Evolutionary conservation across 2,888 invertebrate species (phyloP).

Genomic region (Parthenolecanium corni): DNA sequence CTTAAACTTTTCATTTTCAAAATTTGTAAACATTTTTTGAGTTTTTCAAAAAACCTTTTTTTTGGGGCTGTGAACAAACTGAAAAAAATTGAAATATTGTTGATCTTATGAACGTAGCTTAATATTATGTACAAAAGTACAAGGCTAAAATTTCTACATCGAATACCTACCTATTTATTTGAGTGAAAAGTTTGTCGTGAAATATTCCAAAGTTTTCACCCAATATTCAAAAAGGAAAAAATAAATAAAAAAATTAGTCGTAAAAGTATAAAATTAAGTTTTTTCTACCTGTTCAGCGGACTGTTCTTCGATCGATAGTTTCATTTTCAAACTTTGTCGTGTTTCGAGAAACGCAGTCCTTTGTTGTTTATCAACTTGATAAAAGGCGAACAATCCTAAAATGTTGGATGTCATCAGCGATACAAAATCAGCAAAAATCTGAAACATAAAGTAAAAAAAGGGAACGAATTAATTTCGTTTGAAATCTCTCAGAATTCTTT

Average conservation of each 20-base stretch:
- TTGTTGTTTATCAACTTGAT: slow-evolving; percentile 73
- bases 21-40: no score
- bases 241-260: background rate
- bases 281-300: slow-evolving; percentile 71
- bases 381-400: slow-evolving; percentile 61
- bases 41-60: no score
- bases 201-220: no score
- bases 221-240: no score
- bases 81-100: no score
- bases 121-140: no score
- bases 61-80: no score
- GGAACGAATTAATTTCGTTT: background rate
- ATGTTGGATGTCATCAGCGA: slow-evolving; percentile 59
- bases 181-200: no score
- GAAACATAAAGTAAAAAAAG: slow-evolving; percentile 33
- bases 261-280: background rate
- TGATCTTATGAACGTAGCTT: no score
- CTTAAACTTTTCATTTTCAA: no score
- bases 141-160: no score
- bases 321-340: slow-evolving; percentile 78
- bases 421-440: slow-evolving; percentile 62
- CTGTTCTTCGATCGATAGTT: slow-evolving; percentile 85
- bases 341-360: slow-evolving; percentile 80
- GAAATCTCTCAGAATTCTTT: background rate
- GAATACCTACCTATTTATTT: no score